phyloP scores from a whole-genome alignment of 1,140 invertebrate species.

The Papilio polytes region DNA sequence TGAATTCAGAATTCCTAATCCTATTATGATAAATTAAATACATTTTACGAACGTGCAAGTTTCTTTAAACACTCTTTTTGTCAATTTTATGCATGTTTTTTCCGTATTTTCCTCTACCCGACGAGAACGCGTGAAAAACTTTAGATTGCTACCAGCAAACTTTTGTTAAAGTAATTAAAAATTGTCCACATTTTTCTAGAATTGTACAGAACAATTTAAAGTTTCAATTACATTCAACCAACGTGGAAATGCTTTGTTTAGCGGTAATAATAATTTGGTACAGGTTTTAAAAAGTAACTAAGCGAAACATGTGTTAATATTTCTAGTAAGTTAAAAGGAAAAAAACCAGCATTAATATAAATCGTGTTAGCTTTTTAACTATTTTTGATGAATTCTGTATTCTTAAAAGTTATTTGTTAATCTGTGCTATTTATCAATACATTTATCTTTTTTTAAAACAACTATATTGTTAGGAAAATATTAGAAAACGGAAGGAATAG shows the following conservation, averaged over 20 bases:
- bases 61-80: background rate
- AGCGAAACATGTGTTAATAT: too few species aligned
- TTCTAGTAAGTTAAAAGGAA: too few species aligned
- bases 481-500: too few species aligned
- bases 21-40: background rate
- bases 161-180: background rate
- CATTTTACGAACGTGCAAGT: background rate
- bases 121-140: background rate
- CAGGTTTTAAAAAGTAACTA: background rate
- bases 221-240: conserved; percentile 15
- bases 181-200: background rate
- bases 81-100: background rate
- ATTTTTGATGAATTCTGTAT: too few species aligned
- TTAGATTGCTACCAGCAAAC: background rate
- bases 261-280: background rate
- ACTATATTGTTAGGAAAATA: too few species aligned
- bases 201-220: background rate
- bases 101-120: background rate
- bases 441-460: too few species aligned
- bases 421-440: too few species aligned
- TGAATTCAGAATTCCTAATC: background rate
- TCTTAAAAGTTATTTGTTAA: too few species aligned
- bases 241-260: background rate
- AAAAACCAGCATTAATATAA: too few species aligned
- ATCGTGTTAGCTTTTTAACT: too few species aligned